Evolutionary conservation across 2,888 invertebrate species (phyloP), one percentile per base, ranked within the genome.

Genomic region (Acrobasis consociella): DNA sequence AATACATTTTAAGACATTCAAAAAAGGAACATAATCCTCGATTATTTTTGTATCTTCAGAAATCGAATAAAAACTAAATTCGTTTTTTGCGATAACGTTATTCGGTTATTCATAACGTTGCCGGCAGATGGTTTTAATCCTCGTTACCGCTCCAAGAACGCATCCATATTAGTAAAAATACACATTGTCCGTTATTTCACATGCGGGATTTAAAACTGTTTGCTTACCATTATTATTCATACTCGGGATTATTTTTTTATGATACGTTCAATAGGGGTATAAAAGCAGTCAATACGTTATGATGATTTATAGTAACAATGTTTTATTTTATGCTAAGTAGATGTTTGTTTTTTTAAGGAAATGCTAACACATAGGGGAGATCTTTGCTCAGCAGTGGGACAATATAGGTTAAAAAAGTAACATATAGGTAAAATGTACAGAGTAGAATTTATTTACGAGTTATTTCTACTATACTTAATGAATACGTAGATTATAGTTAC

Each of bases 121-220:
- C 37, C 38, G 42, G 56, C 56, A 56, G 56, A 56, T 56, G 56
- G 56, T 46, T 56, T 56, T 56, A 56, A 56, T 56, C 56, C 56
- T 42, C 22, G 56, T n/a, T 22, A 42, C 42, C 22, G 56, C 56
- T 56, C 42, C 17, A 56, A 56, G 56, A 56, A 56, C 56, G 42
- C 56, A 56, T 58, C 58, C 49, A 58, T 62, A 61, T 62, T 62
- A 62, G 46, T 53, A 62, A 61, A 53, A 61, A 61, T 42, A 46
- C 55, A 38, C 73, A 72, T 72, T 69, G 75, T 71, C 72, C 64
- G 69, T 61, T 71, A 73, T 73, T 75, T 74, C 76, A 71, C 73
- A 75, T 73, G 72, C 69, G 66, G 77, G 82, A 82, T 81, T 82
- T 82, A 77, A 77, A 81, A 77, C 78, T 66, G 67, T 69, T 74